Base-by-base conservation (phyloP, 2,797 vertebrate species). In the Anguilla marmorata region DNA sequence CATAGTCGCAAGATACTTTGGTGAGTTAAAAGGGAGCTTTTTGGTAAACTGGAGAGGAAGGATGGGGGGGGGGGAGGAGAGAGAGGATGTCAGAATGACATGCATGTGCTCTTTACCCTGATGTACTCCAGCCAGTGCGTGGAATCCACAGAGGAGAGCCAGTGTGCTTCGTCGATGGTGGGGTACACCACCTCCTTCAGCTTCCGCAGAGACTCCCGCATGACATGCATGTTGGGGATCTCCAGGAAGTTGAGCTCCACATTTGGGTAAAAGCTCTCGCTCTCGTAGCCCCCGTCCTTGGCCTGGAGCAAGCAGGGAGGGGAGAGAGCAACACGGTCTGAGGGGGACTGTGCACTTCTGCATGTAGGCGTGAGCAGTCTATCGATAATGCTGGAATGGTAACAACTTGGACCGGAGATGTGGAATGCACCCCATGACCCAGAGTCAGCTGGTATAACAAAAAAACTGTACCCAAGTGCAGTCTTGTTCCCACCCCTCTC, bases 101-200 rank as follows among this genome's bases (percentile, higher is more conserved):
- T 2, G 19, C n/a, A 21, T 24, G 16, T 1, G 4, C 74, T 48
- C n/a, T 90, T 94, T 95, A 97, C 97, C 96, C 95, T 93, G 89
- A 98, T 97, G 86, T 99, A 98, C 91, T 99, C 97, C 90, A 99
- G 94, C 98, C 98, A 99, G 90, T 99, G 98, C 0, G 98, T 99
- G 60, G 95, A 96, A 89, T 99, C 97, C 19, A 99, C 94, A 0
- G 95, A 96, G 1, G 98, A 97, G 30, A 98, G 95, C 98, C 98
- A 99, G 89, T 93, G 97, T 0, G 95, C 93, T 88, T 99, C 98
- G n/a, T 99, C 97, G 0, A 98, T 98, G 3, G 96, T 94, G 0
- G 98, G 98, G 92, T 99, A 99, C 54, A 97, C 97, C 0, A 98
- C 96, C 69, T 99, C 98, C 91, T 98, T 99, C 86, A 99, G 93